Base-by-base conservation (phyloP, 2,888 invertebrate species). In the Drosophila imparisetae region DNA sequence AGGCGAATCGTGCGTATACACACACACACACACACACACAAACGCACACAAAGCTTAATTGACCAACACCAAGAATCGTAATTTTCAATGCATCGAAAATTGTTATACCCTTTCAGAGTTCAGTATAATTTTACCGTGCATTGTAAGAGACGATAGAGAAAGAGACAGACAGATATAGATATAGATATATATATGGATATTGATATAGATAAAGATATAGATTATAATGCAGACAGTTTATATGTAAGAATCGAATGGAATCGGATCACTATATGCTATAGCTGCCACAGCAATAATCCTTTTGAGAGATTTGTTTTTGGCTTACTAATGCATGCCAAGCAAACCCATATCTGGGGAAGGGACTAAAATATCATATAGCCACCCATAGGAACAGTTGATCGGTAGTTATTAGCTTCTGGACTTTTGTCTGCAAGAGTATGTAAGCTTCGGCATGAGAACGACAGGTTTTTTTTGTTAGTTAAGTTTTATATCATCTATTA, bases 1-100 rank as follows among this genome's bases (percentile, higher is more conserved):
- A 1, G 75, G 83, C 61, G 91, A 91, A 79, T 83, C 90, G 91
- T 92, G 65, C 80, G 90, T 83, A 36, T 4, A 36, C 13, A 27
- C 34, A 50, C 18, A 32, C 18, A 53, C 15, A 15, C 15, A 53
- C 32, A 30, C 13, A 7, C 7, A 30, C 4, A 15, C 30, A 32
- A 21, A n/a, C 5, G 2, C n/a, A n/a, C 10, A n/a, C 6, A 21
- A 15, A 45, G 13, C 45, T 21, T 7, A 21, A 7, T 13, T 15
- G 45, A 7, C 4, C 1, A 24, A 15, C 15, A 24, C 15, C 2
- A 13, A 1, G 4, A 21, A 6, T 45, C 13, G 21, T 7, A 13
- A 13, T 45, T 45, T 42, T 21, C 7, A 45, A 21, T 21, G 45
- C 21, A 4, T 45, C 13, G 21, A 6, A 45, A 7, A 45, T 21